These are phyloP conservation scores for Pachydiplax longipennis DNA, from an alignment of 2,888 invertebrate genomes.

Conservation along the genomic window DNA sequence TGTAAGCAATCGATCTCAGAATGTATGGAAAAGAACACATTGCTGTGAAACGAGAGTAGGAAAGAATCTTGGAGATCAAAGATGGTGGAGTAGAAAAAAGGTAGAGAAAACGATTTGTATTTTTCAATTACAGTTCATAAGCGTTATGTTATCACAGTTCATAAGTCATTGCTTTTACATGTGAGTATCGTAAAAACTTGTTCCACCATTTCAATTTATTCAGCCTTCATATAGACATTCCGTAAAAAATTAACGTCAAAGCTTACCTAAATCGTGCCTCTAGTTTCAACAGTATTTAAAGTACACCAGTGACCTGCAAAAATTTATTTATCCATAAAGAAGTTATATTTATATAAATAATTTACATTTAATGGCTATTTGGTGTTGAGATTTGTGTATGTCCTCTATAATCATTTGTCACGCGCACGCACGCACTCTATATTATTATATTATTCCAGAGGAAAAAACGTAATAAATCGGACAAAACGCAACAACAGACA, in stretches of 20 bases:
- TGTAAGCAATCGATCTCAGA: background rate
- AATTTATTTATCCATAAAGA: background rate
- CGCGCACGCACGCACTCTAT: background rate
- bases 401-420: background rate
- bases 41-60: background rate
- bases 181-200: conserved; percentile 4
- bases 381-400: background rate
- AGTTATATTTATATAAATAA: background rate
- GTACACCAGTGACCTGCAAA: background rate
- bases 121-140: conserved; percentile 13
- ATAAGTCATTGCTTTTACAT: conserved; percentile 10
- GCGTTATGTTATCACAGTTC: conserved; percentile 38
- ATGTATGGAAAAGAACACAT: background rate
- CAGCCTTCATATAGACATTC: background rate
- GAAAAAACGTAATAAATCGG: background rate
- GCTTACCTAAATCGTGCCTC: background rate
- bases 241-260: background rate
- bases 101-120: background rate
- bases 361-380: background rate
- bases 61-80: background rate
- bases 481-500: background rate
- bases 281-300: background rate
- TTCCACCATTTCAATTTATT: background rate
- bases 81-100: conserved; percentile 36
- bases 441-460: background rate